Conservation (phyloP, 2,113 vertebrate species). For the Gymnobelideus leadbeateri region DNA sequence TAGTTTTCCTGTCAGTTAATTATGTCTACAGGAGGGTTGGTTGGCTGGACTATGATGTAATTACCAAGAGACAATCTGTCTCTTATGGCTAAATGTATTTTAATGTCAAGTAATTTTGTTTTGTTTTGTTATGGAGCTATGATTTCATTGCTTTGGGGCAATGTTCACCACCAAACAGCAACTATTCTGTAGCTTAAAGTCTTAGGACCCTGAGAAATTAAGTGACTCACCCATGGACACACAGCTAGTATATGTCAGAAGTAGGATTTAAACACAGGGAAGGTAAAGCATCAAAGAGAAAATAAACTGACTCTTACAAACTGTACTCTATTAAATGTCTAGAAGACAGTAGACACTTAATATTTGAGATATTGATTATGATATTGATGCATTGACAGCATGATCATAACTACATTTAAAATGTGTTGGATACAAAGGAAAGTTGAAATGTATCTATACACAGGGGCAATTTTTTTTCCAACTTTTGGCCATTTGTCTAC, state of each 20-base stretch:
- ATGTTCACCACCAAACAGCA: background rate
- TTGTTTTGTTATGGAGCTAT: background rate
- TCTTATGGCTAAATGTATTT: background rate
- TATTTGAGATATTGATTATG: slow-evolving; percentile 27
- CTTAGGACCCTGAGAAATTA: background rate
- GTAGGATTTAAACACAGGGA: background rate
- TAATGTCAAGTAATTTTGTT: background rate
- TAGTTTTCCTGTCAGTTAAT: background rate
- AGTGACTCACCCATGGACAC: background rate
- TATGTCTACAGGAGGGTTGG: background rate
- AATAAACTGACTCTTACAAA: slow-evolving; percentile 29
- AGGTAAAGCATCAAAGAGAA: slow-evolving; percentile 6
- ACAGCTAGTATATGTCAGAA: background rate
- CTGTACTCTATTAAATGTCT: background rate
- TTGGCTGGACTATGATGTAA: background rate
- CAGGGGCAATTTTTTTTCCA: background rate
- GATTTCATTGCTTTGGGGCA: background rate
- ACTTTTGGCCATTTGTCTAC: slow-evolving; percentile 7
- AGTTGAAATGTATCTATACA: background rate
- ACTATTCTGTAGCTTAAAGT: background rate
- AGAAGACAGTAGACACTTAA: slow-evolving; percentile 15
- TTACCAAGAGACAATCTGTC: slow-evolving; percentile 1
- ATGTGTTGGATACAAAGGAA: background rate
- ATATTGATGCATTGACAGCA: slow-evolving; percentile 17
- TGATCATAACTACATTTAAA: background rate